Percentiles rank a stretch among this genome's conserved stretches.
phyloP scores from a whole-genome alignment of 2,113 vertebrate species.

The Ameiurus melas region DNA sequence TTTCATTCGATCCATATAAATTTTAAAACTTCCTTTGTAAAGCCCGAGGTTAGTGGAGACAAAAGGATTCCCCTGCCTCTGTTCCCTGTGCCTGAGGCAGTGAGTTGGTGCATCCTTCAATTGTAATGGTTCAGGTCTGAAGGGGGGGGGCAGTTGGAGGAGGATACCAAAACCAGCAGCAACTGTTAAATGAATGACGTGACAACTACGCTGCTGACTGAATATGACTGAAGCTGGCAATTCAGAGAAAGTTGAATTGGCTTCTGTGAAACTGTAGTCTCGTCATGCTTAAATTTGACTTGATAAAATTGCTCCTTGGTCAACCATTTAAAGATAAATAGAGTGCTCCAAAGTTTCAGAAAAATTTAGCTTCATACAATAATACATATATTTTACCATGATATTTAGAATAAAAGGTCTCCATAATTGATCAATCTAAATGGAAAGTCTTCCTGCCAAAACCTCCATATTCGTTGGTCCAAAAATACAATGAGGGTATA shows the following conservation, averaged over 20 bases:
- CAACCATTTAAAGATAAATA: not conserved
- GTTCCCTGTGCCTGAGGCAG: constrained; percentile 39
- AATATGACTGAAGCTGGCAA: not conserved
- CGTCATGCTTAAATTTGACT: not conserved
- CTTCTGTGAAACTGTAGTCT: not conserved
- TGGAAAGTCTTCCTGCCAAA: not conserved
- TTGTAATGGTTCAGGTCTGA: not conserved
- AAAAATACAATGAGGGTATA: not conserved
- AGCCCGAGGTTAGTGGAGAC: constrained; percentile 38
- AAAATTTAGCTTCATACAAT: not conserved
- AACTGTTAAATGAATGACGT: constrained; percentile 27
- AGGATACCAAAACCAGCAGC: not conserved
- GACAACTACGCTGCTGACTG: not conserved
- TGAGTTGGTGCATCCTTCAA: constrained; percentile 30
- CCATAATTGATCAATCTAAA: not conserved
- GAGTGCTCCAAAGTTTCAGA: not conserved
- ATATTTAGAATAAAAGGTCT: not conserved
- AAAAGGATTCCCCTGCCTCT: constrained; percentile 25
- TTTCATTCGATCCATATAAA: not conserved
- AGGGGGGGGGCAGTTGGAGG: too few species aligned
- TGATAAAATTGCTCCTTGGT: not conserved
- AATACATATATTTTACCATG: not conserved
- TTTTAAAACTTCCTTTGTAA: constrained; percentile 52
- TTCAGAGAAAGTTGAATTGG: not conserved
- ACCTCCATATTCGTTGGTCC: not conserved